Percentiles rank a stretch among this genome's conserved stretches.
These are phyloP conservation scores for Diacarnus erythraeanus DNA, from an alignment of 37 sponge, comb jelly and placozoan species.

Conservation along the genomic window DNA sequence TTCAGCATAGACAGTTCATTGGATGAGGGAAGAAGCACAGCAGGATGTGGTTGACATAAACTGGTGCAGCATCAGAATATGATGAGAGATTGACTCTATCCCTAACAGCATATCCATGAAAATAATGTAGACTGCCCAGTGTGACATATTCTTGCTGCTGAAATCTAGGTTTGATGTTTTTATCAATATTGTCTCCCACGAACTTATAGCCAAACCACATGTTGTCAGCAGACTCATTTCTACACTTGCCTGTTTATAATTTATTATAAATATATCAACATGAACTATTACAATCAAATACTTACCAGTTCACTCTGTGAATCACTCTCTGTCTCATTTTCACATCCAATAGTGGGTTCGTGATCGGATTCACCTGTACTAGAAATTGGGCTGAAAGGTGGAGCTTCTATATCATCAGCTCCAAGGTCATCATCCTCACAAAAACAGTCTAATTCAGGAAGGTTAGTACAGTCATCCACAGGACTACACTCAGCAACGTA, in stretches of 20 bases:
- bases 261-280: background rate
- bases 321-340: slow-evolving; percentile 7
- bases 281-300: background rate
- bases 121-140: slow-evolving; percentile 4
- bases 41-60: background rate
- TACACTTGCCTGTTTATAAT: background rate
- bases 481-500: too few species aligned
- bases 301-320: background rate
- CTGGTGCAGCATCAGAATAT: background rate
- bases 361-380: background rate
- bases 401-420: background rate
- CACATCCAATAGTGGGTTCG: background rate
- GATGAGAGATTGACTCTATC: slow-evolving; percentile 2
- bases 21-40: background rate
- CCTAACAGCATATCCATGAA: slow-evolving; percentile 17
- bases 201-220: slow-evolving; percentile 22
- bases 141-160: slow-evolving; percentile 2
- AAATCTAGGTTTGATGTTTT: slow-evolving; percentile 25
- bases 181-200: slow-evolving; percentile 34
- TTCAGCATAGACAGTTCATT: background rate
- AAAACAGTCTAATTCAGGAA: too few species aligned
- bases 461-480: too few species aligned
- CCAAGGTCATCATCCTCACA: too few species aligned
- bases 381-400: slow-evolving; percentile 3
- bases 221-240: background rate